A percentile compares a stretch with the other conserved stretches of the same genome.
Conservation (phyloP, 2,888 invertebrate species). For the Morinoia aosen region DNA sequence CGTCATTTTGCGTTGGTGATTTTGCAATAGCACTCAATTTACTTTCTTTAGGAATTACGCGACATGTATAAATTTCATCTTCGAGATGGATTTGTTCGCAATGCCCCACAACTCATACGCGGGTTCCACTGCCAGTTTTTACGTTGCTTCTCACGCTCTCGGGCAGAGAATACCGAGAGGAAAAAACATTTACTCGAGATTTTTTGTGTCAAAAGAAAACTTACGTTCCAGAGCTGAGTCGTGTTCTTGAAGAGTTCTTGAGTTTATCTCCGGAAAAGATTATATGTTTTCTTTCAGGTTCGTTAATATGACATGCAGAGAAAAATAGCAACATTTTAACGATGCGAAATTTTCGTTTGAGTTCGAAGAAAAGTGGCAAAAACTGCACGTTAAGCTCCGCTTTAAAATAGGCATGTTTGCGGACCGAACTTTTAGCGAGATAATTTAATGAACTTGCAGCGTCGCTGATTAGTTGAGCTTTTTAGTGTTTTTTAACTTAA, state of each 20-base stretch:
- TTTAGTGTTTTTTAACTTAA: not conserved
- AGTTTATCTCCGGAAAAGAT: not conserved
- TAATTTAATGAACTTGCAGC: slow-evolving; percentile 8
- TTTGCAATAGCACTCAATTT: not conserved
- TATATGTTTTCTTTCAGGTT: not conserved
- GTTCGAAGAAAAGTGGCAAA: not conserved
- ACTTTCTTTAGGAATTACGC: not conserved
- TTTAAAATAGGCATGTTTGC: slow-evolving; percentile 1
- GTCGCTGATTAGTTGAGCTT: not conserved
- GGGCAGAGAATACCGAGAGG: not conserved
- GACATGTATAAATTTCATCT: not conserved
- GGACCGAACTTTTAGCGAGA: not conserved
- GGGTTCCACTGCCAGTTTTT: not conserved
- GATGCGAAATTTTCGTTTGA: not conserved
- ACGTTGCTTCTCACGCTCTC: not conserved
- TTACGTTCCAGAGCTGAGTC: not conserved
- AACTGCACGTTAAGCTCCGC: not conserved
- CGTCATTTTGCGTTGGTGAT: not conserved
- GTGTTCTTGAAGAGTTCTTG: not conserved
- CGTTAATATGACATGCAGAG: not conserved
- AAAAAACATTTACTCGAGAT: not conserved
- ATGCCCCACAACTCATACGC: not conserved
- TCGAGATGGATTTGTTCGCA: not conserved
- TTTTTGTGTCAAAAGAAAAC: not conserved
- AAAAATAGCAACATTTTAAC: not conserved